Evolutionary conservation across 1,140 invertebrate genomes (phyloP).

Genomic region (Eurytemora carolleeae): DNA sequence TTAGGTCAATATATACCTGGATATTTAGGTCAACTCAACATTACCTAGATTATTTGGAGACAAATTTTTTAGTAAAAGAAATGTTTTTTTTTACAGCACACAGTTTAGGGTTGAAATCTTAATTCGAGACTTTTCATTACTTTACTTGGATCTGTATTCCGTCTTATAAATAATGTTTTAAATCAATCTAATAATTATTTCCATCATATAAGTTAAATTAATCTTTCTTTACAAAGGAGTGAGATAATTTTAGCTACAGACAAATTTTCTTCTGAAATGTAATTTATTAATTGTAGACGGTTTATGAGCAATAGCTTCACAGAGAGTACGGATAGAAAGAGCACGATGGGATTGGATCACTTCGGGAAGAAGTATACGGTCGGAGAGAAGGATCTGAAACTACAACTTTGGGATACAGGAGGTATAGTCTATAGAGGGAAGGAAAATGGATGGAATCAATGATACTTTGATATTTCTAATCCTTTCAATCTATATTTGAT

Average conservation of each 20-base stretch:
- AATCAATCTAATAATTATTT: not conserved
- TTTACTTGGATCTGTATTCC: too few species aligned
- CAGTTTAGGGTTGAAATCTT: too few species aligned
- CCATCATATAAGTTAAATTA: not conserved
- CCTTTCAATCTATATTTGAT: too few species aligned
- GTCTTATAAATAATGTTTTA: not conserved
- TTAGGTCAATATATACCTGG: too few species aligned
- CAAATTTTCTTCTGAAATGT: not conserved
- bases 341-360: slow-evolving; percentile 75
- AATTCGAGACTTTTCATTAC: not conserved
- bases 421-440: slow-evolving; percentile 26
- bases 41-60: too few species aligned
- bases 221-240: not conserved
- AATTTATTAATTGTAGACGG: slow-evolving; percentile 30
- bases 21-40: too few species aligned
- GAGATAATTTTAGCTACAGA: not conserved
- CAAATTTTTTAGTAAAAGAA: too few species aligned
- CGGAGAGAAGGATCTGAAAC: slow-evolving; percentile 51
- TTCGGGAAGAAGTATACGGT: slow-evolving; percentile 55
- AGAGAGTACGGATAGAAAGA: slow-evolving; percentile 50
- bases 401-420: slow-evolving; percentile 80
- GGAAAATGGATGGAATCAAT: not conserved
- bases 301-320: slow-evolving; percentile 73
- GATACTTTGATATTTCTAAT: not conserved
- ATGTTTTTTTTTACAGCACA: too few species aligned